phyloP scores from a whole-genome alignment of 2,888 invertebrate genomes.

The Melanargia galathea region DNA sequence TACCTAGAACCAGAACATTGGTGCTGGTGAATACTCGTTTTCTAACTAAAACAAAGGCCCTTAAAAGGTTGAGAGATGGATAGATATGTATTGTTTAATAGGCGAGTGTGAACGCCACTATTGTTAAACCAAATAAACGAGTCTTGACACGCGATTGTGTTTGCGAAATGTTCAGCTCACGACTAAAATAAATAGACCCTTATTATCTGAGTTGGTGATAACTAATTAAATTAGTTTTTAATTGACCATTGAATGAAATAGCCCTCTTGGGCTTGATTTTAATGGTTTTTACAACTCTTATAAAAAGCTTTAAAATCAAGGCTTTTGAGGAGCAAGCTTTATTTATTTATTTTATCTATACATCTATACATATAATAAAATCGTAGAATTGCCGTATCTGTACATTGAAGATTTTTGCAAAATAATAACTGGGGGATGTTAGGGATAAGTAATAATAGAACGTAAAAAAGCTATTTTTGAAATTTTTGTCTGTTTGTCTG shows the following conservation, averaged over 20 bases:
- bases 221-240: conserved; percentile 74
- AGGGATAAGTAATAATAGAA: too few relatives aligned
- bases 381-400: too few relatives aligned
- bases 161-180: conserved; percentile 71
- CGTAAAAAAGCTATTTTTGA: too few relatives aligned
- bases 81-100: conserved; percentile 75
- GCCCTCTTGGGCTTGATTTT: conserved; percentile 43
- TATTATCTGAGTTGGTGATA: conserved; percentile 66
- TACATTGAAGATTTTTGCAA: too few relatives aligned
- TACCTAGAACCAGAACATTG: conserved; percentile 21
- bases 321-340: not conserved
- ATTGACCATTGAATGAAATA: conserved; percentile 62
- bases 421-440: too few relatives aligned
- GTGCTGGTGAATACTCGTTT: conserved; percentile 27
- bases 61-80: conserved; percentile 67
- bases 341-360: too few relatives aligned
- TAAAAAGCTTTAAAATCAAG: too few relatives aligned
- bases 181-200: conserved; percentile 72
- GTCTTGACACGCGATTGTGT: conserved; percentile 74
- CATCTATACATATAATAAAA: too few relatives aligned
- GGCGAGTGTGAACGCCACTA: conserved; percentile 74
- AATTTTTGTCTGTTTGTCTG: too few relatives aligned
- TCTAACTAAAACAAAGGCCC: conserved; percentile 44
- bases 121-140: conserved; percentile 72
- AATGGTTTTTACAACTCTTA: too few relatives aligned